Evolutionary conservation across 2,797 vertebrate genomes (phyloP), one percentile per base, ranked within the genome.

Genomic region (Myotis pilosus): DNA sequence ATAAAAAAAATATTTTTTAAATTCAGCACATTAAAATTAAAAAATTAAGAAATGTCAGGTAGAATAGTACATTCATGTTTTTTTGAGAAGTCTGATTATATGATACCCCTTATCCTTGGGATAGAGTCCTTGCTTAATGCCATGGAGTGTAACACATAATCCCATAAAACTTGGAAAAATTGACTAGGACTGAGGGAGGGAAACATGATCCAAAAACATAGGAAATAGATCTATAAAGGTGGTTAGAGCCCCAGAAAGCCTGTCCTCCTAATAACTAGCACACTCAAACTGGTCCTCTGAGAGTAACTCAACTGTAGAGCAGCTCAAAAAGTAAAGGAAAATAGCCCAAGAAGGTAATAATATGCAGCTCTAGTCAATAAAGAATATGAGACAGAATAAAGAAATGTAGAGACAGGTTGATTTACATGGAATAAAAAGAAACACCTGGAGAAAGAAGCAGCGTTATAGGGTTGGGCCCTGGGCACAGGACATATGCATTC

Each of bases 71-170:
- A 69, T 51, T 78, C 25, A 25, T 8, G 20, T 13, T 64, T 10
- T 11, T 53, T 69, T 69, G 25, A 69, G 16, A 69, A 38, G 1
- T 68, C 16, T 81, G 33, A 28, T 41, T 78, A 19, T 7, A 16
- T 64, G 36, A 0, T 0, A 4, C 19, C 6, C 6, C 1, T 4
- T 1, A 25, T 2, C 3, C 7, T 47, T 62, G 49, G 7, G 11
- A 85, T 38, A 64, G 41, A 74, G 30, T 33, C 12, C 28, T 84
- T 84, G 36, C 8, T 83, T 38, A 5, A 79, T 11, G 53, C 4
- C 25, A 47, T 33, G 49, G 19, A 55, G 60, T 66, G 19, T 90
- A 71, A 80, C 8, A 66, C 10, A 64, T n/a, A 74, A 72, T 22
- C 0, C 0, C 25, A 85, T 1, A 62, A 51, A 2, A 19, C 5